Percentiles rank a stretch among this genome's conserved stretches.
phyloP scores from a whole-genome alignment of 1,140 invertebrate genomes.

The Cherax destructor region DNA sequence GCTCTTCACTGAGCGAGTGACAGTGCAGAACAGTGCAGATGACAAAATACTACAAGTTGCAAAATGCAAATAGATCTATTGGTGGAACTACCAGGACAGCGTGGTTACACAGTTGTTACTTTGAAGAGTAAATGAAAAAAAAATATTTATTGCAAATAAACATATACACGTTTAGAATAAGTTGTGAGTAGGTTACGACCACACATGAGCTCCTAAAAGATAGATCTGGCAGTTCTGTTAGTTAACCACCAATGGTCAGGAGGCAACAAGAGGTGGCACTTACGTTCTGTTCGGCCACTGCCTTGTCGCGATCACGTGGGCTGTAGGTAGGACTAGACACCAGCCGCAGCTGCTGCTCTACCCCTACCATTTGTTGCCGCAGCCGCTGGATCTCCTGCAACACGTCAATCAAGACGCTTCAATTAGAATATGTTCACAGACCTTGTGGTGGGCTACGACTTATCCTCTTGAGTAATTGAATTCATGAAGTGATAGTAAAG shows the following conservation, averaged over 20 bases:
- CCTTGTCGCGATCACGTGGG: constrained; percentile 88
- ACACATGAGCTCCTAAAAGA: constrained; percentile 6
- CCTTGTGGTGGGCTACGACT: constrained; percentile 34
- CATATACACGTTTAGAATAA: background rate
- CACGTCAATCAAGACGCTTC: background rate
- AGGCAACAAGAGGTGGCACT: constrained; percentile 75
- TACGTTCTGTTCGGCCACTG: constrained; percentile 93
- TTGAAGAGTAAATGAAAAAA: background rate
- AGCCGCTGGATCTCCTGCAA: constrained; percentile 88
- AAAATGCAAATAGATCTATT: constrained; percentile 39
- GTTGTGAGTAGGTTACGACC: constrained; percentile 37
- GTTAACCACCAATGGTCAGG: constrained; percentile 44
- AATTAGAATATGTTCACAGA: background rate
- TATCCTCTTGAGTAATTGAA: background rate
- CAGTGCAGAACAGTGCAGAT: constrained; percentile 6
- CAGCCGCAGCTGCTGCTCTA: constrained; percentile 89
- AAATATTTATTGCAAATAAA: background rate
- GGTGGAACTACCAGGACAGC: constrained; percentile 61
- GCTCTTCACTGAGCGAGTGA: constrained; percentile 37
- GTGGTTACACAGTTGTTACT: background rate
- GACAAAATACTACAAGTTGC: constrained; percentile 26
- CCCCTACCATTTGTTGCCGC: constrained; percentile 87
- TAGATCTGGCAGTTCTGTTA: constrained; percentile 52
- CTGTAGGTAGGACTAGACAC: constrained; percentile 88
- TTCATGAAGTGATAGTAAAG: background rate